Evolutionary conservation across 1,140 invertebrate species (phyloP), one percentile per base, ranked within the genome.

Genomic region (Lerema accius): DNA sequence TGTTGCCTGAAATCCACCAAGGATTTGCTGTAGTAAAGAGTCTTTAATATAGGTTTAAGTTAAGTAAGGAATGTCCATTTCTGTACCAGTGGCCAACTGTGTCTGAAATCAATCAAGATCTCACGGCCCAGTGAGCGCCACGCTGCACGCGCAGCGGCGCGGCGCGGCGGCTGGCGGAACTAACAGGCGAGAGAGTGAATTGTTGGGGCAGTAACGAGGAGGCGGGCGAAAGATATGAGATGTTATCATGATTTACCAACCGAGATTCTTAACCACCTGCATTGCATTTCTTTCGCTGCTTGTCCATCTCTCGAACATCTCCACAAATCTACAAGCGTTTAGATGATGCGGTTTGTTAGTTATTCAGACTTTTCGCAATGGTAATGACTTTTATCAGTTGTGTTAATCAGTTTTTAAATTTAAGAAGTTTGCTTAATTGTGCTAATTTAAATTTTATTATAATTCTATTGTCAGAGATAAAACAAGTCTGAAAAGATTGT

Each of bases 181-280:
- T 58, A 46, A 58, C 42, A 35, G 55, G 26, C 55, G 55, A 58
- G 55, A 56, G 53, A 58, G 55, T 58, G 55, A 58, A 58, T 58
- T 37, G 55, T 17, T 46, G 42, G 45, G 46, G 40, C 53, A 26
- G 23, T 46, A 58, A 58, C 55, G 42, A 58, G 55, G 3, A n/a
- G 40, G 55, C 26, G 55, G 43, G 42, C 53, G 14, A 39, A 1
- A 35, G 23, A 58, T 58, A 7, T 45, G 11, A 58, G 55, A 59
- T 51, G 9, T 37, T 59, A 48, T 59, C 43, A 28, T 5, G 17
- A 45, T n/a, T 46, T 58, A 58, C 23, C 39, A 40, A 16, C 39
- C 13, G 19, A 56, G 40, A 56, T 56, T 56, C 53, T 45, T 56
- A 7, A 14, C 51, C 51, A 56, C 50, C 17, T 53, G 17, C 37